Evolutionary conservation across 2,888 invertebrate species (phyloP).

Genomic region (Eurois occulta): DNA sequence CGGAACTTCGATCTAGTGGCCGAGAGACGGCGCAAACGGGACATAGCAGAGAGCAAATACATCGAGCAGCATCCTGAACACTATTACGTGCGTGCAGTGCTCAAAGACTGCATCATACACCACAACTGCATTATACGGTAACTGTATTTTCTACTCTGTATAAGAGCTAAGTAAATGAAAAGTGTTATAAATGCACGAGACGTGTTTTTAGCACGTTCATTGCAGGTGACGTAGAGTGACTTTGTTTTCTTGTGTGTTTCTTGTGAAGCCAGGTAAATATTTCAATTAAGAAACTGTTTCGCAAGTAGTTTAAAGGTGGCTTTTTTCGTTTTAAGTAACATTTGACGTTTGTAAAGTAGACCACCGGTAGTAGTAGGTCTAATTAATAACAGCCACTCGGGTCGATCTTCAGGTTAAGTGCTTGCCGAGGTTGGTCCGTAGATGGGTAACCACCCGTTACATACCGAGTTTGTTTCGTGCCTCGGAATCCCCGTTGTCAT

Average conservation of each 20-base stretch:
- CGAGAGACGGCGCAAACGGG: constrained; percentile 74
- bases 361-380: too few relatives aligned
- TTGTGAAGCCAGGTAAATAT: constrained; percentile 2
- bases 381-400: too few relatives aligned
- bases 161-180: constrained; percentile 54
- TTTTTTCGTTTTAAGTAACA: background rate
- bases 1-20: constrained; percentile 83
- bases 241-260: constrained; percentile 28
- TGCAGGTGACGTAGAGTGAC: constrained; percentile 13
- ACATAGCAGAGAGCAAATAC: constrained; percentile 65
- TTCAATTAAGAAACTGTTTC: constrained; percentile 5
- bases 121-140: constrained; percentile 87
- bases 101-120: constrained; percentile 85
- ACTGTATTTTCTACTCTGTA: constrained; percentile 50
- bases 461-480: too few relatives aligned
- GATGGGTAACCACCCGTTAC: too few relatives aligned
- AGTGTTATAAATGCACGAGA: constrained; percentile 43
- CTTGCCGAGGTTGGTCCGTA: too few relatives aligned
- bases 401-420: too few relatives aligned
- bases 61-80: constrained; percentile 63
- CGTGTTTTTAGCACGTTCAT: constrained; percentile 38
- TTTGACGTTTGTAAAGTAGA: background rate
- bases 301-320: background rate
- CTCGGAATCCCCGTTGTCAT: too few relatives aligned
- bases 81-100: constrained; percentile 73